These are phyloP conservation scores for Notoglanidium macrostoma DNA, from an alignment of 2,797 vertebrate genomes.

Conservation along the genomic window DNA sequence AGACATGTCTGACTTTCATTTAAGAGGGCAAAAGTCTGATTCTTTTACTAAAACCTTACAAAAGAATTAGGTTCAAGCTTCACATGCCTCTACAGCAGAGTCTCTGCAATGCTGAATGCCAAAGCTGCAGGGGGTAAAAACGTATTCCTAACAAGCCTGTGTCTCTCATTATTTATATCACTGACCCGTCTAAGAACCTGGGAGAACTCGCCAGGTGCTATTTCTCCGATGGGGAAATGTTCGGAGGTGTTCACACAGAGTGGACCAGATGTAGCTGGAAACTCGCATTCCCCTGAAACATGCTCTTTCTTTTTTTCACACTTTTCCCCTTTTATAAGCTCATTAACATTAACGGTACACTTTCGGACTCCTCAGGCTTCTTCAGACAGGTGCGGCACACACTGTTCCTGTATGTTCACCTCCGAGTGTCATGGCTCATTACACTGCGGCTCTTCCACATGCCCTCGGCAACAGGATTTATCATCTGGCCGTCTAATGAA, in stretches of 20 bases:
- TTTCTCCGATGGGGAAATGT: constrained; percentile 21
- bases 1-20: constrained; percentile 37
- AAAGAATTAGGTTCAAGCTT: constrained; percentile 20
- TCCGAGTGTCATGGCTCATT: background rate
- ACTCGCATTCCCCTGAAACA: constrained; percentile 2
- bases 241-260: constrained; percentile 14
- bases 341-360: background rate
- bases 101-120: background rate
- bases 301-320: background rate
- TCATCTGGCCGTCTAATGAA: background rate
- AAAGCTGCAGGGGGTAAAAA: constrained; percentile 20
- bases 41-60: background rate
- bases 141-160: constrained; percentile 32
- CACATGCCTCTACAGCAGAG: background rate
- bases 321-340: background rate
- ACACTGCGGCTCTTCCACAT: background rate
- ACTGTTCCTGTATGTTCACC: background rate
- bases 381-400: background rate
- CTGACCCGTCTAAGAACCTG: constrained; percentile 19
- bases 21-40: background rate
- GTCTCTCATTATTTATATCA: constrained; percentile 41
- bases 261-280: constrained; percentile 33
- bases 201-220: constrained; percentile 21
- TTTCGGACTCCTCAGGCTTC: background rate
- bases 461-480: background rate